Base-by-base conservation (phyloP, 2,888 invertebrate species). In the Himalopsyche tibetana region DNA sequence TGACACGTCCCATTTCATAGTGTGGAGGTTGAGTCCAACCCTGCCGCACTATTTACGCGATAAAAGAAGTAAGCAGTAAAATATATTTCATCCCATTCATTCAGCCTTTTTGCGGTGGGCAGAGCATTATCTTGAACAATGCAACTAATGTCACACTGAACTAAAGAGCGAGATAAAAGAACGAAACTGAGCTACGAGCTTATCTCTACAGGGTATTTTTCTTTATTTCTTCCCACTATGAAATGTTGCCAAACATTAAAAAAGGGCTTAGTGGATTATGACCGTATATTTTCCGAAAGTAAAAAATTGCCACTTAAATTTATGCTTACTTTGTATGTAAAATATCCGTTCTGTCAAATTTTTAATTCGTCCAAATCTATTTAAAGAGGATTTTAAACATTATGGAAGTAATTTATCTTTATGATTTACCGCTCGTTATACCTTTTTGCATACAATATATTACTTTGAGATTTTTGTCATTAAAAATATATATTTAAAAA, bases 171-270 rank as follows among this genome's bases (percentile, higher is more conserved):
- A 63, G 63, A 63, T 63, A 63, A 63, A 63, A 63, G 63, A 63
- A 63, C 63, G 63, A 19, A 63, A 63, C 63, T 19, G 15, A 63
- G 63, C 28, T 63, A 15, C 63, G 8, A 63, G 63, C 63, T 63
- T 63, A 63, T 63, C 63, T 63, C 63, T 19, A 19, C 63, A 11
- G 19, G 6, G 63, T 19, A 63, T 63, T 63, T 19, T 63, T 63
- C 63, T 63, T 63, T 63, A 63, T 63, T 51, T 15, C 12, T 51
- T 15, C 4, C 15, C 51, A 15, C 15, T 51, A 63, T 63, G 80
- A 40, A 80, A 80, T 40, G 42, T 80, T 80, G 40, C 80, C 28
- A 63, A 80, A 40, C 38, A 38, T 80, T 80, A 80, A 80, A 80
- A 80, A 12, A 17, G 40, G n/a, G 80, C 80, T 80, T 40, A 40